Evolutionary conservation across 2,113 vertebrate genomes (phyloP), one percentile per base, ranked within the genome.

Genomic region (Tympanuchus pallidicinctus): DNA sequence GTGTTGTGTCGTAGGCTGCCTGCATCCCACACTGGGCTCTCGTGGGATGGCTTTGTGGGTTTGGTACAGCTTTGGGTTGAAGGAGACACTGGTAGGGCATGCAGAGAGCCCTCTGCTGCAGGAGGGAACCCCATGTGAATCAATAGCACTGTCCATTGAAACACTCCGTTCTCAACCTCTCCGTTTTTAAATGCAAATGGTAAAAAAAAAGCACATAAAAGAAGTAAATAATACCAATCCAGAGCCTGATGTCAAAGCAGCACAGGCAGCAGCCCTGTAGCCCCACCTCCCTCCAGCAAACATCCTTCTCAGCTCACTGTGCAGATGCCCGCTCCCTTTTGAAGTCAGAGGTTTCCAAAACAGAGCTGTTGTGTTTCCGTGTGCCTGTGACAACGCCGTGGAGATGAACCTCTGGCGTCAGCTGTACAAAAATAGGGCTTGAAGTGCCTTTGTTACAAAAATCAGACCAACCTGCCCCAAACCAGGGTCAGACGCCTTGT

Each of bases 301-400:
- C 4, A 1, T 25, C 6, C 0, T 22, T 38, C 42, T 27, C n/a
- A 10, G 7, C 4, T 47, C n/a, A 3, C 64, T 1, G 1, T 15
- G 1, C 13, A 17, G 65, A 3, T 8, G 6, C 56, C 42, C 22
- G 8, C 43, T 65, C 18, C 0, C 14, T 12, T 42, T 1, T 2
- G 3, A 47, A 47, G 43, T 45, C 1, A 10, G 70, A 1, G 6
- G 16, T 15, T 64, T 40, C 67, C 27, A 2, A 10, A 20, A 16
- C 5, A 11, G 65, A 43, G 65, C 50, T 11, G 0, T 11, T 25
- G 9, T 40, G 22, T 61, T 82, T 10, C 3, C 3, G 4, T 4
- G 28, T 34, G 25, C 40, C 67, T 16, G 3, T 70, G 78, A 22
- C 59, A 72, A 27, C 1, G 3, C 38, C 10, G 50, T 25, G 66